These are phyloP conservation scores for Acronicta psi DNA, from an alignment of 2,888 invertebrate species.

Conservation along the genomic window DNA sequence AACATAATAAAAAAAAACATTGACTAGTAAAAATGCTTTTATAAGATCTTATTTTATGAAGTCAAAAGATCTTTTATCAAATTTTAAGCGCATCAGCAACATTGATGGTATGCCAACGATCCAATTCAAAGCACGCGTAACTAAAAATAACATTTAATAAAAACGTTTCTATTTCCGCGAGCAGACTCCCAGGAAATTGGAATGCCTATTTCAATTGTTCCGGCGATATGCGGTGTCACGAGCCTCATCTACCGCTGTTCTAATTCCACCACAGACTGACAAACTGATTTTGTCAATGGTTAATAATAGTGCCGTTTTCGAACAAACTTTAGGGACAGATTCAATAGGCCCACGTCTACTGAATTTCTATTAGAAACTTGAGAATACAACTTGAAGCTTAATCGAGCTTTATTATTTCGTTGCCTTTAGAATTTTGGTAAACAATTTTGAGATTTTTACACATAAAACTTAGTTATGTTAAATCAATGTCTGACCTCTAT, in stretches of 20 bases:
- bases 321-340: slow-evolving; percentile 29
- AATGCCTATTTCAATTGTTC: slow-evolving; percentile 76
- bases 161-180: slow-evolving; percentile 68
- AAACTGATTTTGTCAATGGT: slow-evolving; percentile 36
- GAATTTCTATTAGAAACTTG: slow-evolving; percentile 5
- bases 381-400: slow-evolving; percentile 1
- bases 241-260: slow-evolving; percentile 51
- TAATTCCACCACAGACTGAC: slow-evolving; percentile 53
- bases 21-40: too few relatives aligned
- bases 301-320: slow-evolving; percentile 33
- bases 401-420: slow-evolving; percentile 1
- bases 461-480: background rate
- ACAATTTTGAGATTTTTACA: background rate
- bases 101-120: slow-evolving; percentile 1
- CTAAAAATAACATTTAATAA: slow-evolving; percentile 60
- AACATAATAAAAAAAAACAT: too few relatives aligned
- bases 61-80: too few relatives aligned
- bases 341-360: background rate
- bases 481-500: too few relatives aligned
- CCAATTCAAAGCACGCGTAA: slow-evolving; percentile 18
- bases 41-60: too few relatives aligned
- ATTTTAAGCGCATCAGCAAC: background rate
- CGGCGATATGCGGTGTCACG: slow-evolving; percentile 51
- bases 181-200: slow-evolving; percentile 70
- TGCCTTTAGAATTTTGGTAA: background rate